Evolutionary conservation across 2,888 invertebrate species (phyloP).

Genomic region (Idaea aversata): DNA sequence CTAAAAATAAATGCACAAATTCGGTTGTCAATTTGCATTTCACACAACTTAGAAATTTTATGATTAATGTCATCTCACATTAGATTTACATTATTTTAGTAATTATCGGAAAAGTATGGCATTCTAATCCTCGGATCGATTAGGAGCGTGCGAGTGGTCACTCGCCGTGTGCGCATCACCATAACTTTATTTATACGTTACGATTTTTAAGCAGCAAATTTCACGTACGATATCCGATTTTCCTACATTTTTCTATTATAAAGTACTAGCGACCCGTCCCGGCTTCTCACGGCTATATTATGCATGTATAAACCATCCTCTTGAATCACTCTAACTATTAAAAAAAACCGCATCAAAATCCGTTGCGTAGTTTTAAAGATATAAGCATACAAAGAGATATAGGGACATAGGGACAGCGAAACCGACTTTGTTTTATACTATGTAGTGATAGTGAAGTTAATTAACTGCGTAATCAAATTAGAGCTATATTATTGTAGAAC

Average conservation of each 20-base stretch:
- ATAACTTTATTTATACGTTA: slow-evolving; percentile 15
- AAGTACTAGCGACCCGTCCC: too few species aligned
- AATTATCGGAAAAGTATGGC: slow-evolving; percentile 61
- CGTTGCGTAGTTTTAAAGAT: too few species aligned
- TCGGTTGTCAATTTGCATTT: neutral
- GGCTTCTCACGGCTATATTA: too few species aligned
- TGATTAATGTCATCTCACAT: slow-evolving; percentile 33
- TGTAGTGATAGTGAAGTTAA: too few species aligned
- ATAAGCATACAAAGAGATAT: too few species aligned
- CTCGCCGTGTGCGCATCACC: slow-evolving; percentile 27
- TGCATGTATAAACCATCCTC: too few species aligned
- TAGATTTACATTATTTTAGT: slow-evolving; percentile 53
- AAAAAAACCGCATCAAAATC: too few species aligned
- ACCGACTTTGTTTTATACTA: too few species aligned
- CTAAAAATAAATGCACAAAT: neutral
- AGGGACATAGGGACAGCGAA: too few species aligned
- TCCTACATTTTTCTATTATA: too few species aligned
- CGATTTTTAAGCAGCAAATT: slow-evolving; percentile 5
- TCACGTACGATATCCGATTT: neutral
- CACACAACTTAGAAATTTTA: slow-evolving; percentile 7
- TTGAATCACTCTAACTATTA: too few species aligned
- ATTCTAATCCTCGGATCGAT: slow-evolving; percentile 70
- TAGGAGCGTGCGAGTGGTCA: slow-evolving; percentile 72
- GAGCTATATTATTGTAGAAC: neutral
- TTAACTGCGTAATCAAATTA: neutral